Conservation (phyloP, 2,113 vertebrate genomes). For the Lota lota region DNA sequence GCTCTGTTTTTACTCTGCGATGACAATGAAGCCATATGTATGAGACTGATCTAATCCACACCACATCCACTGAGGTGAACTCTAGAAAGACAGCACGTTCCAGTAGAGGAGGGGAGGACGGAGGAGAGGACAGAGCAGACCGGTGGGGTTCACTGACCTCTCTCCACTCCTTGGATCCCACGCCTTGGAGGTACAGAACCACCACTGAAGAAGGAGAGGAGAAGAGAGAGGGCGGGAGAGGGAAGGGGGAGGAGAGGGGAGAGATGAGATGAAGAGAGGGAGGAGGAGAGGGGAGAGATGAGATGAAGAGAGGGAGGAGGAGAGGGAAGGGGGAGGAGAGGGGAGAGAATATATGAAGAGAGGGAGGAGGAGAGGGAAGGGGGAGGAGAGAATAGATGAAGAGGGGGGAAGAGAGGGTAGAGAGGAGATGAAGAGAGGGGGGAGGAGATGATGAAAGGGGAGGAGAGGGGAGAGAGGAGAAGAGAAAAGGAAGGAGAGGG, state of each 20-base stretch:
- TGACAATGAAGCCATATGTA: background rate
- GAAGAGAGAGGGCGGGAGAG: constrained; percentile 2
- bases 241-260: too few species aligned
- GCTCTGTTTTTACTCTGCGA: too few species aligned
- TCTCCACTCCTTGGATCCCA: constrained; percentile 84
- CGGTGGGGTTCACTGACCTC: constrained; percentile 74
- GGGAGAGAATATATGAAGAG: background rate
- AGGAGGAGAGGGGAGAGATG: too few species aligned
- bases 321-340: background rate
- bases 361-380: background rate
- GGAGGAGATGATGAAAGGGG: too few species aligned
- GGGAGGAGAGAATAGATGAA: too few species aligned
- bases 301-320: background rate
- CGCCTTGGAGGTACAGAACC: constrained; percentile 79
- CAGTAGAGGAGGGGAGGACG: background rate
- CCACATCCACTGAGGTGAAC: constrained; percentile 32
- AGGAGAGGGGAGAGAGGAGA: too few species aligned
- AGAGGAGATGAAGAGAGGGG: too few species aligned
- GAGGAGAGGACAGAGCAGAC: background rate
- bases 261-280: too few species aligned
- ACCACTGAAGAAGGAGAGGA: constrained; percentile 73
- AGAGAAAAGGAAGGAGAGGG: too few species aligned
- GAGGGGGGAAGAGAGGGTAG: too few species aligned
- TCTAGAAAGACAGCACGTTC: constrained; percentile 58
- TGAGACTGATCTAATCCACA: background rate